Conservation (phyloP, 2,888 invertebrate species). For the Mechanitis mazaeus region DNA sequence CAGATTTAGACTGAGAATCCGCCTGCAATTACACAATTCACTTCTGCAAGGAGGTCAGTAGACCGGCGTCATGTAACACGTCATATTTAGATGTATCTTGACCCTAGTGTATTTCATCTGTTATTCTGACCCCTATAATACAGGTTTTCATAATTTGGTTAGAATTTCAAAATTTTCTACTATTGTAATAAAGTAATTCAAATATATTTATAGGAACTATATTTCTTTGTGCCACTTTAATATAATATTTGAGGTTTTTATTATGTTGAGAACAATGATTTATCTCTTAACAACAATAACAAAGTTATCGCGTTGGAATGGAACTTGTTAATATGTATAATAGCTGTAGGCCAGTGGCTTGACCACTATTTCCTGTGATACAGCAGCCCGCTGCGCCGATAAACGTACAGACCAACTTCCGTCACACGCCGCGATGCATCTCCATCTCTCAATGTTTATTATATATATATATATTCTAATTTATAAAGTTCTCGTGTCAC, state of each 20-base stretch:
- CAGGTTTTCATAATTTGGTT: too few relatives aligned
- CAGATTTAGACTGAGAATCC: conserved; percentile 18
- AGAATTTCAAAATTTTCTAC: too few relatives aligned
- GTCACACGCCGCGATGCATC: conserved; percentile 30
- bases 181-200: too few relatives aligned
- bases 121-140: neutral
- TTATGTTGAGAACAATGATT: conserved; percentile 21
- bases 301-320: conserved; percentile 34
- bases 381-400: conserved; percentile 40
- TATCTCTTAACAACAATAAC: conserved; percentile 36
- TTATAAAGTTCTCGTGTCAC: too few relatives aligned
- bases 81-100: conserved; percentile 8
- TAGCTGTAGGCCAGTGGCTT: conserved; percentile 39
- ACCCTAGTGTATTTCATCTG: conserved; percentile 6
- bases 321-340: conserved; percentile 41
- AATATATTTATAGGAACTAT: too few relatives aligned
- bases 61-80: conserved; percentile 14
- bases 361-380: conserved; percentile 65
- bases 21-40: conserved; percentile 20
- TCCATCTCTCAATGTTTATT: conserved; percentile 13
- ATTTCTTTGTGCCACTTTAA: too few relatives aligned
- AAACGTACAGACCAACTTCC: conserved; percentile 42
- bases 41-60: conserved; percentile 19
- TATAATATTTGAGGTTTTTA: neutral
- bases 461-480: too few relatives aligned